phyloP scores from a whole-genome alignment of 2,888 invertebrate species.

The Ceratothoa steindachneri region DNA sequence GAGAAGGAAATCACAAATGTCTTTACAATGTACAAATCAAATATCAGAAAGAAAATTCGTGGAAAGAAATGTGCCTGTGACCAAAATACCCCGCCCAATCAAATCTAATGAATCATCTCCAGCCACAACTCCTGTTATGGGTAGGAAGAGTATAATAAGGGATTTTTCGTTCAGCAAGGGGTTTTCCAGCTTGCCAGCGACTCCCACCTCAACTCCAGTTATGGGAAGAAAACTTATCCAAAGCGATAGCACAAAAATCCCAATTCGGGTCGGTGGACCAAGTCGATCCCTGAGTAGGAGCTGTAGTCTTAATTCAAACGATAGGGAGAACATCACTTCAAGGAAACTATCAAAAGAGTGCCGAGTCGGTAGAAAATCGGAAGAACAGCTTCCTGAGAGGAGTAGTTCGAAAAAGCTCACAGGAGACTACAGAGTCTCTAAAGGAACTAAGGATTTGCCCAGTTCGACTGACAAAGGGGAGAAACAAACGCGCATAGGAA shows the following conservation, averaged over 20 bases:
- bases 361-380: too few relatives aligned
- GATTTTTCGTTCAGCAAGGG: background rate
- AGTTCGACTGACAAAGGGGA: too few relatives aligned
- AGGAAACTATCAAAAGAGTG: too few relatives aligned
- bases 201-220: background rate
- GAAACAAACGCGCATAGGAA: too few relatives aligned
- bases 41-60: background rate
- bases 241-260: background rate
- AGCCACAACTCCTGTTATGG: background rate
- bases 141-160: background rate
- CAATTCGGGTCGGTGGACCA: background rate
- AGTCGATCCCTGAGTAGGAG: background rate
- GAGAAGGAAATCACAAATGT: background rate
- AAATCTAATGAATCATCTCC: constrained; percentile 2
- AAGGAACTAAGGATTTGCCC: too few relatives aligned
- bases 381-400: too few relatives aligned
- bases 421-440: too few relatives aligned
- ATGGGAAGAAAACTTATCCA: background rate
- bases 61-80: background rate
- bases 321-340: too few relatives aligned
- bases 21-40: background rate
- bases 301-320: background rate
- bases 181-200: background rate
- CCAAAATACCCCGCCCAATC: background rate
- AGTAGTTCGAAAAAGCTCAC: too few relatives aligned